phyloP scores from a whole-genome alignment of 2,797 vertebrate species.

The Enteromius treurensis region DNA sequence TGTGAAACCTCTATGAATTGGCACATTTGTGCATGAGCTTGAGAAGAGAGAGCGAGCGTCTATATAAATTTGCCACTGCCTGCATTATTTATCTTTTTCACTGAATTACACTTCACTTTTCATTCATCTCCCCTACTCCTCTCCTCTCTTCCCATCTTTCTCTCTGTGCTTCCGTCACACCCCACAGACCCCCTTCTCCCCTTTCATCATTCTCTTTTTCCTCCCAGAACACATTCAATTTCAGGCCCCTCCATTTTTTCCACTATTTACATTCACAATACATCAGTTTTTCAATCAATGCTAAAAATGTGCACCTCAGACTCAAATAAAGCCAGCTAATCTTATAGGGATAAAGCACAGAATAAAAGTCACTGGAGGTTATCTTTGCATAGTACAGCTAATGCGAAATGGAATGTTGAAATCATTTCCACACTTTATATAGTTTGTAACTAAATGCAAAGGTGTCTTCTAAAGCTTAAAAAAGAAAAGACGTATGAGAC shows the following conservation, averaged over 20 bases:
- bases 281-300: slow-evolving; percentile 50
- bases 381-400: neutral
- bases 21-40: slow-evolving; percentile 25
- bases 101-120: slow-evolving; percentile 57
- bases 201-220: slow-evolving; percentile 43
- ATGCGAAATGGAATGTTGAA: slow-evolving; percentile 11
- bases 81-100: slow-evolving; percentile 51
- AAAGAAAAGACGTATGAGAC: slow-evolving; percentile 5
- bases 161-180: slow-evolving; percentile 50
- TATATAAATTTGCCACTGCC: slow-evolving; percentile 23
- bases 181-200: slow-evolving; percentile 36
- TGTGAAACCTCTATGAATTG: slow-evolving; percentile 16
- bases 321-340: slow-evolving; percentile 51
- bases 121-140: slow-evolving; percentile 51
- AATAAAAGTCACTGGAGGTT: slow-evolving; percentile 50
- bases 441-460: slow-evolving; percentile 20
- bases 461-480: slow-evolving; percentile 1
- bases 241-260: slow-evolving; percentile 39
- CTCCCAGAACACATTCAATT: slow-evolving; percentile 48
- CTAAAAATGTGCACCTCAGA: slow-evolving; percentile 32
- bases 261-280: slow-evolving; percentile 53
- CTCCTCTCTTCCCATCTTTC: slow-evolving; percentile 19
- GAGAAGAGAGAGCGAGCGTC: neutral
- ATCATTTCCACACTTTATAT: slow-evolving; percentile 29
- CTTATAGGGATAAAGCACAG: slow-evolving; percentile 36